Evolutionary conservation across 2,113 vertebrate species (phyloP), one percentile per base, ranked within the genome.

Genomic region (Callospermophilus lateralis): DNA sequence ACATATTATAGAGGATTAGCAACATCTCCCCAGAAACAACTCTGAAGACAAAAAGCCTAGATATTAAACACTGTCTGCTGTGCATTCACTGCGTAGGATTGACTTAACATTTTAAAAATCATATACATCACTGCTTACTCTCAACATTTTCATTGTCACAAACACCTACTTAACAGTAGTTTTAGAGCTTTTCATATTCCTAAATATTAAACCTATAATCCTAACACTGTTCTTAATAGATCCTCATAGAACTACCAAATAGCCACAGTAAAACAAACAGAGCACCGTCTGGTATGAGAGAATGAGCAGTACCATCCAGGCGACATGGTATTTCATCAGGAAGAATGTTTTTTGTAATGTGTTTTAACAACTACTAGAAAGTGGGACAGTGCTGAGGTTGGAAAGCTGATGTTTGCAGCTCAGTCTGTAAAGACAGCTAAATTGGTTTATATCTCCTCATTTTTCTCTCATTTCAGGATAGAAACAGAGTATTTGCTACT

Each of bases 131-230:
- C 19, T 53, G n/a, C 76, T 95, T 48, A 39, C 32, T 86, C 24
- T 53, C 89, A 89, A 90, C 90, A 70, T 76, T 78, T 93, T 63
- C 13, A 19, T 74, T 63, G 30, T 68, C 63, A 55, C 26, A 20
- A 79, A 74, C 8, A 79, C 53, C 45, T 87, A 11, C 19, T 70
- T 73, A 58, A 24, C 22, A 45, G 53, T 67, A 67, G 13, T 93
- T 93, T 72, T 26, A 84, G 2, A 63, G 34, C n/a, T 85, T 91
- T 89, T 92, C 30, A 30, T 63, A 79, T 83, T 90, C 32, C 26
- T 89, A 86, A 93, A 84, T 55, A 68, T 84, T 93, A 92, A 93
- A 74, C 51, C 12, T 74, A 28, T 89, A 86, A 53, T 37, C 61
- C 17, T 53, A 84, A 90, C 26, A 34, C 34, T 79, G 32, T 84